phyloP scores from a whole-genome alignment of 2,113 vertebrate genomes.

The Uria aalge region DNA sequence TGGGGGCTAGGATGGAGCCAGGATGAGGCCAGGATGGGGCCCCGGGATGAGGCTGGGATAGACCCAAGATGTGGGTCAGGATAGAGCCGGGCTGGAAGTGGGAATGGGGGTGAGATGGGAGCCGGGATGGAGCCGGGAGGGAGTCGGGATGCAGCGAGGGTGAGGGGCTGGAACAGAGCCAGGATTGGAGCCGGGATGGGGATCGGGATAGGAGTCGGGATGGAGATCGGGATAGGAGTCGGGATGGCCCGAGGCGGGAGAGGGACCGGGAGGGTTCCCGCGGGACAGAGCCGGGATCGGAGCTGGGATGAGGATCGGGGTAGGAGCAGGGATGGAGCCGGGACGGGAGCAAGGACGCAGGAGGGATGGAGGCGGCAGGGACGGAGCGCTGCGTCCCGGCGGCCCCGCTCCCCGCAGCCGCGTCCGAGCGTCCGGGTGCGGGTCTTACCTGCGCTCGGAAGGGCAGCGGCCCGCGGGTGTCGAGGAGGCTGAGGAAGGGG shows the following conservation, averaged over 20 bases:
- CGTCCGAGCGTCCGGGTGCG: background rate
- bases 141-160: background rate
- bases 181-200: no score
- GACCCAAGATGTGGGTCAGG: background rate
- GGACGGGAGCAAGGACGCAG: background rate
- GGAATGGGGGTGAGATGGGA: background rate
- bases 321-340: background rate
- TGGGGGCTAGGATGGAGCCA: background rate
- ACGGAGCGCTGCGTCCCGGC: background rate
- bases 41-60: background rate
- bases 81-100: background rate
- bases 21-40: background rate
- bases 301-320: background rate
- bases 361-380: background rate
- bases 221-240: no score
- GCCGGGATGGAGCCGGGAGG: background rate
- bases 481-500: slow-evolving; percentile 86
- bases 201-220: background rate
- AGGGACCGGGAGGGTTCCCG: background rate
- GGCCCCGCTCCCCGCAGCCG: background rate
- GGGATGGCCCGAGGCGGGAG: background rate
- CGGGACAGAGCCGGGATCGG: background rate
- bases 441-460: slow-evolving; percentile 81
- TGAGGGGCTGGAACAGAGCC: background rate
- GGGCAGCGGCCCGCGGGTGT: slow-evolving; percentile 78